Base-by-base conservation (phyloP, 2,797 vertebrate species). In the Betta splendens region DNA sequence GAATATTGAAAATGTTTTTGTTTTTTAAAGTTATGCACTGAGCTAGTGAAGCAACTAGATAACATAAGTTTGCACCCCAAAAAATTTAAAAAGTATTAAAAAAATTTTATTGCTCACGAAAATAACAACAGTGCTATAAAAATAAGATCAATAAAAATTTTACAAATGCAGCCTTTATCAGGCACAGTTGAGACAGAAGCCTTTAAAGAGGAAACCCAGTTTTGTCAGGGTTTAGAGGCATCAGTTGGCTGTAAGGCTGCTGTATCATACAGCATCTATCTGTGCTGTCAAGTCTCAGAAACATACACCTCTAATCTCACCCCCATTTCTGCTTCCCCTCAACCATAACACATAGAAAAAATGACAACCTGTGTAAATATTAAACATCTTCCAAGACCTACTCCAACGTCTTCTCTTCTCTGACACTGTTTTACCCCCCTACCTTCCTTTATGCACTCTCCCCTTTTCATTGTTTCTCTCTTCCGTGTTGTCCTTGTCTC, bases 301-400 rank as follows among this genome's bases (percentile, higher is more conserved):
- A 86, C 63, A 45, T 74, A 72, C 72, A 73, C 77, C 77, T 91
- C 86, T 89, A 89, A 89, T 89, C 85, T 85, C 72, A 58, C 59
- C 59, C 60, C 42, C 74, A n/a, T 54, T 66, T 53, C 62, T 63
- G 72, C 60, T 68, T 36, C 52, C 33, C 57, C 69, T 74, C 79
- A 68, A 69, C 78, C 49, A 71, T 57, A 75, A 56, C 60, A 47
- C 58, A 69, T 26, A 53, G 64, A 46, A 70, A 60, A 82, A 83
- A 87, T 86, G 88, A 90, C 87, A 90, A 57, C 70, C 56, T 43
- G 67, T 69, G 64, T 81, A 86, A 90, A 91, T 85, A 87, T 86
- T 88, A 81, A 87, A 85, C 83, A 85, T 84, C 84, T 85, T 83
- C 83, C 80, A 72, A 83, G 67, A 80, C 85, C 72, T 72, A 59